These are phyloP conservation scores for Alca torda DNA, from an alignment of 2,797 vertebrate genomes.

Conservation along the genomic window DNA sequence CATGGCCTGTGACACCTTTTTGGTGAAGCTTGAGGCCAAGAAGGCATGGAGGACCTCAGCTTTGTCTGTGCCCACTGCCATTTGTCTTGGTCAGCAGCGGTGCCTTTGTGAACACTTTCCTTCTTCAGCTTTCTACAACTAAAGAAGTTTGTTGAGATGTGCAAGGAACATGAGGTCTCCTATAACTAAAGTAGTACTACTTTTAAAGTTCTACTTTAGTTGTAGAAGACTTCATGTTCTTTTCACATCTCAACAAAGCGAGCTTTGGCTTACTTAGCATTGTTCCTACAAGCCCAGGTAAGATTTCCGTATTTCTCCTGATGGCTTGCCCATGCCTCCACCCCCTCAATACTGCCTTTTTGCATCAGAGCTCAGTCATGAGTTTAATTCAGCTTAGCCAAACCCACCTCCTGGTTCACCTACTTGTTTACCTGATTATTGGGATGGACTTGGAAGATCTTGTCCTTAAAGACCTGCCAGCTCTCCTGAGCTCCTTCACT, in stretches of 20 bases:
- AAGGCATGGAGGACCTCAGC: too few species aligned
- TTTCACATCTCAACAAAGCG: too few species aligned
- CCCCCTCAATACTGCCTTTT: not conserved
- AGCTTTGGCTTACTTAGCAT: not conserved
- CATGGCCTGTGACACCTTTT: not conserved
- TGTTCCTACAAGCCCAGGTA: not conserved
- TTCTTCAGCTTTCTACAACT: not conserved
- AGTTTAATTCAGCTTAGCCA: not conserved
- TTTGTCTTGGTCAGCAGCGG: not conserved
- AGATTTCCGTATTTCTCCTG: not conserved
- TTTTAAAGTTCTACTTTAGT: not conserved
- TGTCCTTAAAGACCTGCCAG: not conserved
- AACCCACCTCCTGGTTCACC: fast-evolving
- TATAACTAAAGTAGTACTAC: too few species aligned
- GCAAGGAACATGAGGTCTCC: not conserved
- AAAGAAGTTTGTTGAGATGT: not conserved
- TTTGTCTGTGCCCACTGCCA: fast-evolving
- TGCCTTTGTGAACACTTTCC: not conserved
- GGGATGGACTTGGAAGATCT: not conserved
- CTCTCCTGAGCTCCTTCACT: not conserved
- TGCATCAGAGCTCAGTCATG: fast-evolving
- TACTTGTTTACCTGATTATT: too few species aligned
- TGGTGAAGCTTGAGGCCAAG: not conserved
- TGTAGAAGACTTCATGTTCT: not conserved
- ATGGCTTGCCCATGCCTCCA: fast-evolving